Evolutionary conservation across 2,888 invertebrate genomes (phyloP).

Genomic region (Oeneis ivallda): DNA sequence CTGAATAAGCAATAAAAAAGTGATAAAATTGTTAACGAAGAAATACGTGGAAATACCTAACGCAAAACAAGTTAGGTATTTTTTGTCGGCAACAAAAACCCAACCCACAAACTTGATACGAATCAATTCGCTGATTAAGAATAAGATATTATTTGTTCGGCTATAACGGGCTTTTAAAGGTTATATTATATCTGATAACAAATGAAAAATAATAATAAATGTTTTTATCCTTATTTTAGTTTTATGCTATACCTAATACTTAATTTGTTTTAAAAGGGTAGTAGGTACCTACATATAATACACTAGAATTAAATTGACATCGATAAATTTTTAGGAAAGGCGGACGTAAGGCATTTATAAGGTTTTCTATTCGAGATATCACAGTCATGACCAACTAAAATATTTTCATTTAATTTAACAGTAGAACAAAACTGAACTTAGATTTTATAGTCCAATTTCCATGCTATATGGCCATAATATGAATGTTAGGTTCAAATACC

Average conservation of each 20-base stretch:
- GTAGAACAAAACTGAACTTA: no score
- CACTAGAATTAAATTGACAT: not conserved
- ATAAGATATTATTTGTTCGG: slow-evolving; percentile 10
- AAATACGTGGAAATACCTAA: slow-evolving; percentile 11
- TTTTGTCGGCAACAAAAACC: slow-evolving; percentile 20
- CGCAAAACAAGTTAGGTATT: slow-evolving; percentile 1
- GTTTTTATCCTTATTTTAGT: slow-evolving; percentile 14
- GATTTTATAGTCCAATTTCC: no score
- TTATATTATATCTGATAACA: slow-evolving; percentile 10
- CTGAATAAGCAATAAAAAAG: not conserved
- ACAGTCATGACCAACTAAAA: not conserved
- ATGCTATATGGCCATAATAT: no score
- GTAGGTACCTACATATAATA: not conserved
- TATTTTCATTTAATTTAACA: not conserved
- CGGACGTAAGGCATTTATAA: not conserved
- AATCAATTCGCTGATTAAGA: slow-evolving; percentile 19
- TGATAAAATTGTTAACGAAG: slow-evolving; percentile 12
- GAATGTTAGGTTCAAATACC: no score
- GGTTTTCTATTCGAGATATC: no score
- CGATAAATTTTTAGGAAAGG: not conserved
- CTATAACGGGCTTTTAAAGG: slow-evolving; percentile 20
- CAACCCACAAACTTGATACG: slow-evolving; percentile 1
- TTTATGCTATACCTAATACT: slow-evolving; percentile 4
- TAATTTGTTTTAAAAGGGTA: not conserved
- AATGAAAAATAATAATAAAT: not conserved